These are phyloP conservation scores for Drosophila greeni DNA, from an alignment of 2,888 invertebrate genomes.

Conservation along the genomic window DNA sequence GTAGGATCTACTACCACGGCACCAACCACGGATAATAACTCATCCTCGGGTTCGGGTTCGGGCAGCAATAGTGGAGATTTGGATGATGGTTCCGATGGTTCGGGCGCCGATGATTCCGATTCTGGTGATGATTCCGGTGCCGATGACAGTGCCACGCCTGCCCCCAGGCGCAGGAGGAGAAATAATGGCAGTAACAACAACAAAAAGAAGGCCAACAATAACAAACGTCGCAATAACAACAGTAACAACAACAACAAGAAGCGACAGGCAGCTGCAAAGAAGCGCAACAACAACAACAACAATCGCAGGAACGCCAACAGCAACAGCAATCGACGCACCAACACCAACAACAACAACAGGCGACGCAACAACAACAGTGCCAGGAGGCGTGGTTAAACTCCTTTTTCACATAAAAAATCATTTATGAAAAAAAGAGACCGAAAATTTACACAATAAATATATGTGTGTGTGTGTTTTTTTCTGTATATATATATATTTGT, in stretches of 20 bases:
- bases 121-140: neutral
- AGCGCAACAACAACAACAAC: constrained; percentile 10
- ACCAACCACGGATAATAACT: neutral
- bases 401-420: neutral
- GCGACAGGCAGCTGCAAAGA: constrained; percentile 10
- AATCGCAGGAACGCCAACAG: constrained; percentile 9
- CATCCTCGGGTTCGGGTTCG: neutral
- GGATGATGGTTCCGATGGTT: neutral
- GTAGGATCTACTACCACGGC: neutral
- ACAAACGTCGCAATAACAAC: neutral
- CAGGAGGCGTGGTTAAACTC: constrained; percentile 29
- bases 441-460: constrained; percentile 10
- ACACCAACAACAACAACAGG: constrained; percentile 21
- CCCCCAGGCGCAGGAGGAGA: neutral
- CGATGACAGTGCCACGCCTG: neutral
- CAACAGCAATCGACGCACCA: constrained; percentile 9
- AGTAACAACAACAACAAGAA: constrained; percentile 19
- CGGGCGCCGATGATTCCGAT: neutral
- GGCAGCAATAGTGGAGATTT: neutral
- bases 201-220: constrained; percentile 2
- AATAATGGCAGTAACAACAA: neutral
- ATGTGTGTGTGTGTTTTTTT: too few relatives aligned
- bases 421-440: neutral
- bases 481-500: neutral
- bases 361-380: constrained; percentile 12